Percentiles rank a stretch among this genome's conserved stretches.
Conservation (phyloP, 1,140 invertebrate genomes). For the Papilio glaucus region DNA sequence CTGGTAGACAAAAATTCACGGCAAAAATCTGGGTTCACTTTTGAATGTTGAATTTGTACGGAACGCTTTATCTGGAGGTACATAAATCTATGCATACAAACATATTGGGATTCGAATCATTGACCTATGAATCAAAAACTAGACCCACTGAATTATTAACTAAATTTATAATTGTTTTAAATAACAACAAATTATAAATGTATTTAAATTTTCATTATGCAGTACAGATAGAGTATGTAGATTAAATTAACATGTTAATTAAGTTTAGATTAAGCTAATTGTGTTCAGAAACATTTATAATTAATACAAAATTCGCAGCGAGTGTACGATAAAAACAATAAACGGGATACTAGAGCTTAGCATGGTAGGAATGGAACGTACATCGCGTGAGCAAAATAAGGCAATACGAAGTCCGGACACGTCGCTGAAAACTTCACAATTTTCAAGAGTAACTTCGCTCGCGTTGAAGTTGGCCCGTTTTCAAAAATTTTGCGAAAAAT, state of each 20-base stretch:
- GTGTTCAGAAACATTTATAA: background rate
- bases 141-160: too few relatives aligned
- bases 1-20: too few relatives aligned
- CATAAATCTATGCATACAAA: too few relatives aligned
- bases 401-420: background rate
- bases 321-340: constrained; percentile 13
- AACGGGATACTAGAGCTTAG: background rate
- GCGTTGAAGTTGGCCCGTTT: constrained; percentile 1
- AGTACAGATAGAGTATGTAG: too few relatives aligned
- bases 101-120: too few relatives aligned
- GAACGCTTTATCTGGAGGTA: too few relatives aligned
- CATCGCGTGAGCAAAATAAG: background rate
- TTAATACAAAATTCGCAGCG: background rate
- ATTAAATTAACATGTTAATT: background rate
- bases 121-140: too few relatives aligned
- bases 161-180: too few relatives aligned
- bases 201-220: too few relatives aligned
- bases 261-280: background rate
- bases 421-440: constrained; percentile 15
- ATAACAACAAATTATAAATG: too few relatives aligned
- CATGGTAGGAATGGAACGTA: background rate
- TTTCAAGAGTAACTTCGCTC: constrained; percentile 8
- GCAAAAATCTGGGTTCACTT: too few relatives aligned
- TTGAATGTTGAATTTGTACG: too few relatives aligned
- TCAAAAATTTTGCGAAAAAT: constrained; percentile 4